phyloP scores from a whole-genome alignment of 2,888 invertebrate species.

The Onthophagus sagittarius region DNA sequence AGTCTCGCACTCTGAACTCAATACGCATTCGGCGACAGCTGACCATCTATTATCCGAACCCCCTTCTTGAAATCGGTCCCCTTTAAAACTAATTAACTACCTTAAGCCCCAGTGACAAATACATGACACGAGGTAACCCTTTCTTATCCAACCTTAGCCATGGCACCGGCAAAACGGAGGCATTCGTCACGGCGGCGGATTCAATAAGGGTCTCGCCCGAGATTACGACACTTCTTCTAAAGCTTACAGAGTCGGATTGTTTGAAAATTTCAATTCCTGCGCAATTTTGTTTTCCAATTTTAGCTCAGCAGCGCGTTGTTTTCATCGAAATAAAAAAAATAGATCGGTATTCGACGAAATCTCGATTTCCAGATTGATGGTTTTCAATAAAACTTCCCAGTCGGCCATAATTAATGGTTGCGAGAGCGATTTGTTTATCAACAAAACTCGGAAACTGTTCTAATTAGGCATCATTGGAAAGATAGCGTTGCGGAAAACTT shows the following conservation, averaged over 20 bases:
- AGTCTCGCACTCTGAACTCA: constrained; percentile 9
- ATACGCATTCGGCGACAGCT: constrained; percentile 36
- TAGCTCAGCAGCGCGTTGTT: not conserved
- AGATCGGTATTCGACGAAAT: not conserved
- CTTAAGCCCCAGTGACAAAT: not conserved
- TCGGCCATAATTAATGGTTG: not conserved
- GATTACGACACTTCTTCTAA: not conserved
- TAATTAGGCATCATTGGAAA: not conserved
- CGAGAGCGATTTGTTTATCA: not conserved
- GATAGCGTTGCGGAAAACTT: not conserved
- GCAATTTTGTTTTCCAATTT: not conserved
- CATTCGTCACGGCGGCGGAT: not conserved
- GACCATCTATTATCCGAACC: constrained; percentile 43
- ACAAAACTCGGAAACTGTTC: not conserved
- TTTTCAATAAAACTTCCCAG: not conserved
- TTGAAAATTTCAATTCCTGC: not conserved
- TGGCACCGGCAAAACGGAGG: not conserved
- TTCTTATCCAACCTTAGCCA: not conserved
- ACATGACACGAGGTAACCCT: not conserved
- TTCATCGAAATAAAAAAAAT: not conserved
- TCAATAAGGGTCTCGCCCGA: not conserved
- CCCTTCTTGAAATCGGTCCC: constrained; percentile 37
- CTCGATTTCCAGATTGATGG: not conserved
- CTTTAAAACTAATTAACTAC: constrained; percentile 23
- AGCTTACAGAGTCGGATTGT: not conserved